Evolutionary conservation across 2,888 invertebrate genomes (phyloP), one percentile per base, ranked within the genome.

Genomic region (Lucinisca nassula): DNA sequence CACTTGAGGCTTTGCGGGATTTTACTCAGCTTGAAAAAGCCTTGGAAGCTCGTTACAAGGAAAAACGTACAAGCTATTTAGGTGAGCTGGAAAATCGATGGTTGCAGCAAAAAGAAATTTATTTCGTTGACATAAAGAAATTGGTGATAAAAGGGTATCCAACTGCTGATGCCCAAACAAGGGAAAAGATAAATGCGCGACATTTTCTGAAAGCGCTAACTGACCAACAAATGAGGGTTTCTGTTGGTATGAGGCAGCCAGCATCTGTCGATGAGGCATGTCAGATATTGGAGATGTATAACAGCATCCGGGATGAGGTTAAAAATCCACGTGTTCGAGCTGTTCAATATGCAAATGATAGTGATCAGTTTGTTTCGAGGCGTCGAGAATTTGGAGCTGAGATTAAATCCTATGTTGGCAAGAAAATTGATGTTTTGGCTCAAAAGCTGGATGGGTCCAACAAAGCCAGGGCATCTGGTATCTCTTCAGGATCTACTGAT

Each of bases 231-330:
- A 70, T 79, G 38, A 73, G 73, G 6, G 61, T 89, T 8, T 70
- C 80, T 14, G 82, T 88, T 40, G 90, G 90, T 2, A 90, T 90
- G 90, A 80, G 78, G 38, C 76, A 85, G 35, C 90, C 90, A 8
- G 80, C 78, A 30, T 79, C 82, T 0, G 74, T 90, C 12, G 88
- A 90, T 40, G 90, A 90, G 32, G 88, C 85, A 6, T 17, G 81
- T 21, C 38, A 79, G 14, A 85, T 79, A 17, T 27, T 81, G 14
- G 88, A 90, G 70, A 88, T 84, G 12, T 88, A 81, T 45, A 82
- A 75, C 32, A 87, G 89, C 55, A 74, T 89, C 1, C 77, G 79
- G 49, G 87, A 89, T 35, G 89, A 89, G 38, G 58, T 76, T 2
- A 73, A 45, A 35, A 38, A 76, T 37, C 4, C 21, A 32, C 73